Percentiles rank a stretch among this genome's conserved stretches.
Evolutionary conservation across 2,797 vertebrate species (phyloP).

Genomic region (Accipiter superciliosus): DNA sequence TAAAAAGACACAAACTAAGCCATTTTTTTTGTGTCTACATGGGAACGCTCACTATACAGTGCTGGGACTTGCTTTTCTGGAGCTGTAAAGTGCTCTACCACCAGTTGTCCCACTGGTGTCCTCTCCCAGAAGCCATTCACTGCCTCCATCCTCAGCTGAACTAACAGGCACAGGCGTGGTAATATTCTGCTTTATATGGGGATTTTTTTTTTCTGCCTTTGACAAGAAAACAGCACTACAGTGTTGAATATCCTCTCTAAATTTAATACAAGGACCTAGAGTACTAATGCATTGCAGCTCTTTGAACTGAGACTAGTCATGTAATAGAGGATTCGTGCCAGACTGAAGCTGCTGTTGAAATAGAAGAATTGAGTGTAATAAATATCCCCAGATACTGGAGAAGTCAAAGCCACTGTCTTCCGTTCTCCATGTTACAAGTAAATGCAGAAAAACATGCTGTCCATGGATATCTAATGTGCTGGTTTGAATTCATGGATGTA

Average conservation of each 20-base stretch:
- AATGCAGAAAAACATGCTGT: background rate
- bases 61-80: background rate
- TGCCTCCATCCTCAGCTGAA: background rate
- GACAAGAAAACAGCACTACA: background rate
- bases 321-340: background rate
- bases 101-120: background rate
- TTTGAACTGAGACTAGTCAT: background rate
- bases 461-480: background rate
- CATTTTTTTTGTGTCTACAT: background rate
- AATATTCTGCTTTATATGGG: background rate
- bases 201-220: background rate
- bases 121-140: background rate
- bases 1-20: background rate
- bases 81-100: background rate
- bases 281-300: background rate
- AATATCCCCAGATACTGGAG: background rate
- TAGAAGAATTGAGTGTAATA: background rate
- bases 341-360: background rate
- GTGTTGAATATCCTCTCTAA: background rate
- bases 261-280: background rate
- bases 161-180: background rate
- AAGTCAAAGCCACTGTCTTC: background rate
- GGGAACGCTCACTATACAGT: rapidly evolving
- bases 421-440: background rate
- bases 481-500: background rate